Base-by-base conservation (phyloP, 2,797 vertebrate species). In the Thripadectes ignobilis region DNA sequence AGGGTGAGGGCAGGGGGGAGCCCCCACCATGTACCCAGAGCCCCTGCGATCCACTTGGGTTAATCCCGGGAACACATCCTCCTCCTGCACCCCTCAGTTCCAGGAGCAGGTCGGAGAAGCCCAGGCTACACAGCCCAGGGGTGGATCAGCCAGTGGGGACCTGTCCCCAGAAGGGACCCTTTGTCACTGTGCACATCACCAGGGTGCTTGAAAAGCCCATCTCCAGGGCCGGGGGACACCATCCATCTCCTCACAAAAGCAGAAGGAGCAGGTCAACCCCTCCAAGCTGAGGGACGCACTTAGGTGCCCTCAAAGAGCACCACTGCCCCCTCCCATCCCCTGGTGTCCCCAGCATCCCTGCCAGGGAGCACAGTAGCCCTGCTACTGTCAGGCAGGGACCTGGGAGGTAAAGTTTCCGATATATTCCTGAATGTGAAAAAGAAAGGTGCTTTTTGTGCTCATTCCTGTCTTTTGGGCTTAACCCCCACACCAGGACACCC, bases 1-100 rank as follows among this genome's bases (percentile, higher is more conserved):
- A 58, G 30, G 38, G 32, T 59, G 54, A 78, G 49, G 10, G 57
- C 23, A 16, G 23, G 3, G 22, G 41, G 21, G 15, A 61, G 24
- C 26, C 15, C 29, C 39, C 10, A 30, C 17, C 0, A 0, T 17
- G 27, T 66, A 45, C 19, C 22, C 67, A 34, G 52, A 74, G 29
- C 12, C n/a, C 6, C 27, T 52, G 34, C 0, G 0, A 79, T 36
- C 26, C 4, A 3, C 55, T 24, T 43, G 22, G 38, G 10, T 43
- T 78, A 58, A 54, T 43, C 24, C 66, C 0, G 0, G 27, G 65
- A 39, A 71, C 41, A 5, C 10, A 57, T 30, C 21, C 49, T 61
- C 61, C 36, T 71, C 46, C 39, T 2, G 10, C n/a, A 20, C 20
- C 39, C 51, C 51, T 36, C 36, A 48, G 34, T 61, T 76, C n/a